Base-by-base conservation (phyloP, 1,140 invertebrate genomes). In the Saxidomus purpurata region DNA sequence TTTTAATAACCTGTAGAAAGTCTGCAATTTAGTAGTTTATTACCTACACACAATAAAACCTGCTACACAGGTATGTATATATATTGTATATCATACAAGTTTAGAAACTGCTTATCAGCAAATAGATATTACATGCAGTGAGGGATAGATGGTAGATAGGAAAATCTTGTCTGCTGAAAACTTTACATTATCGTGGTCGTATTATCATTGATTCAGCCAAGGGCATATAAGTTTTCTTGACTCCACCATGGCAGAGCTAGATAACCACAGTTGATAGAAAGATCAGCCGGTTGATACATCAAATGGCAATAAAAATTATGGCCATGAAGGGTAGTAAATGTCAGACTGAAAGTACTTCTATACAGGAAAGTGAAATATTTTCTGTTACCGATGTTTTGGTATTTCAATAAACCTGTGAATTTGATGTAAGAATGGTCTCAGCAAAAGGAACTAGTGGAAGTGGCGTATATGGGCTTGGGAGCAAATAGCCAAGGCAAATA, bases 101-200 rank as follows among this genome's bases (percentile, higher is more conserved):
- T n/a, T 9, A 63, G 59, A 25, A 63, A 63, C 8, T 22, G 59
- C 59, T 25, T 63, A 63, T 63, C 59, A 63, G 59, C 28, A 15
- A 43, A 28, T 63, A 63, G 59, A 63, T 63, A 63, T 63, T 63
- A 63, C 59, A 25, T 63, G 59, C 59, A 63, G 59, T 28, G 59
- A 28, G 59, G n/a, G 52, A n/a, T n/a, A 63, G n/a, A 63, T 63
- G 25, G 52, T 8, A 63, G 22, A 63, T 63, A 63, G 25, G 25
- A 17, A n/a, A 63, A 63, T 63, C n/a, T 63, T 63, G 59, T 63
- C 52, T 9, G 59, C n/a, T n/a, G n/a, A n/a, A 25, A 63, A 63
- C 25, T 63, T 28, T 63, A 63, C 59, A 63, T 63, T 63, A 63
- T 63, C 59, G 28, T 63, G 28, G 19, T 25, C 25, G 8, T 63